Base-by-base conservation (phyloP, 2,888 invertebrate species). In the Chrysolina haemoptera region DNA sequence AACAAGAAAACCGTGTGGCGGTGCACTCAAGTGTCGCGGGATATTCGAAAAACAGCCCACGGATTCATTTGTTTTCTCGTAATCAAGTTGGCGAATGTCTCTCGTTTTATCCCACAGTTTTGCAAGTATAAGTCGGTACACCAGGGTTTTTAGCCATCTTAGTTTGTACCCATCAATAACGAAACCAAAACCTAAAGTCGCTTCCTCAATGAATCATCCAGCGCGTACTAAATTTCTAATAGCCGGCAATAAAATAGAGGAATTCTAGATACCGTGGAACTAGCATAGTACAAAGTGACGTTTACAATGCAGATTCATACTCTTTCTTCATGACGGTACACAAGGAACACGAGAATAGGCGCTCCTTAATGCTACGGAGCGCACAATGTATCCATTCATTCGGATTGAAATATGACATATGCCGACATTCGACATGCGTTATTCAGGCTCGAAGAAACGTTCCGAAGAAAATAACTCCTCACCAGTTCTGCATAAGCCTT, bases 241-340 rank as follows among this genome's bases (percentile, higher is more conserved):
- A 48, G 69, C 46, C 16, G 53, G 70, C 62, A 73, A 65, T 74
- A 71, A 71, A 74, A 43, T 71, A 59, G 22, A 65, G 68, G 71
- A 68, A 71, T 73, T 64, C 68, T 71, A 18, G 71, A 40, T 73
- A 18, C 55, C 53, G 66, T 70, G 62, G 50, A 66, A 65, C 53
- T 62, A 41, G 68, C 16, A 66, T 55, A 55, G 74, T 70, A 46
- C 63, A 46, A 71, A 53, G 50, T 67, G 74, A 76, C 74, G 74
- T 76, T 72, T 70, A 76, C 76, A 76, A 76, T 76, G 55, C 70
- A 62, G 70, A 50, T 48, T 69, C 73, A 74, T 73, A 70, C 76
- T 70, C 62, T 65, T 68, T 63, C 64, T 48, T 69, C 73, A 59
- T 66, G 74, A 62, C 73, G 69, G 69, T 71, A 73, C 69, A 53